Percentiles rank a stretch among this genome's conserved stretches.
Evolutionary conservation across 2,113 vertebrate genomes (phyloP).

Genomic region (Ptyas mucosa): DNA sequence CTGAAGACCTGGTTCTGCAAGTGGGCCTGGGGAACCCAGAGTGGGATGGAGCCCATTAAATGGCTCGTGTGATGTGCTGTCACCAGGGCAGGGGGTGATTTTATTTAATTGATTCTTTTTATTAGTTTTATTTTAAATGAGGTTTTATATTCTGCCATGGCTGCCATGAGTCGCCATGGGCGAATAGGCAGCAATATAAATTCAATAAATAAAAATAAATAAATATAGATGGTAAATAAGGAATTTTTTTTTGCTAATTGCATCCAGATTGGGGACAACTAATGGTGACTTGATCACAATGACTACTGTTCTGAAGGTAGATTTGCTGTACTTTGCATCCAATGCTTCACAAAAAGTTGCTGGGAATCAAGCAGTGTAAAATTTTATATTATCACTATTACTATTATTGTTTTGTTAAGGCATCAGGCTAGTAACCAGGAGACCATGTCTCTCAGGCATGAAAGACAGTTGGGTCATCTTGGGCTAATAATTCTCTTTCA

Average conservation of each 20-base stretch:
- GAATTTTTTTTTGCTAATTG: background rate
- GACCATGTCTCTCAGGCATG: background rate
- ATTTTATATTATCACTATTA: background rate
- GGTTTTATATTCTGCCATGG: too few relatives aligned
- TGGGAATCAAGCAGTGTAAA: background rate
- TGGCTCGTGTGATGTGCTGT: too few relatives aligned
- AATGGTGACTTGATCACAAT: background rate
- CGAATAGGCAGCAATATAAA: too few relatives aligned
- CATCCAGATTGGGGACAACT: background rate
- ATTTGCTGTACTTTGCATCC: background rate
- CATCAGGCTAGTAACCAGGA: background rate
- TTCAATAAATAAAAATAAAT: too few relatives aligned
- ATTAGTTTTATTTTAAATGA: too few relatives aligned
- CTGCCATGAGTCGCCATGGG: too few relatives aligned
- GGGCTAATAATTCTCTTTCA: background rate
- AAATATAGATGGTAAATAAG: background rate
- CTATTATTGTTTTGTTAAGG: background rate
- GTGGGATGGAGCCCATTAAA: too few relatives aligned
- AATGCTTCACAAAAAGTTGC: background rate
- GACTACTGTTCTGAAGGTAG: background rate
- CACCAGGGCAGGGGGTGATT: too few relatives aligned
- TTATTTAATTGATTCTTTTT: too few relatives aligned
- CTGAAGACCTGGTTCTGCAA: too few relatives aligned
- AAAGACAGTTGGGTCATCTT: background rate
- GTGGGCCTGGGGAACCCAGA: too few relatives aligned